Percentiles rank a stretch among this genome's conserved stretches.
Evolutionary conservation across 2,797 vertebrate species (phyloP).

Genomic region (Vespertilio murinus): DNA sequence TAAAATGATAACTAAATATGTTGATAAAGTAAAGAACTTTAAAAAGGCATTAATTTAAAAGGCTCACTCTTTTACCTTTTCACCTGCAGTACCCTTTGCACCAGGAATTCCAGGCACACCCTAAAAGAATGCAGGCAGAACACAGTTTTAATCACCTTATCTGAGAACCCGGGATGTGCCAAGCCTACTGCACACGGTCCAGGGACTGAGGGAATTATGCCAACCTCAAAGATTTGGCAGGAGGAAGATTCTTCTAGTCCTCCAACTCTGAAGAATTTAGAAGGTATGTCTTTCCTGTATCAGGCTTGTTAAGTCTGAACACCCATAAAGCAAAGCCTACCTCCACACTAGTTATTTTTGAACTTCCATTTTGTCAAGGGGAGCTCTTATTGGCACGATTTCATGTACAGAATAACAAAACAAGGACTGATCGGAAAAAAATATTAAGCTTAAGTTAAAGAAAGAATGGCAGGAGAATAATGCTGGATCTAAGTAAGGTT

Average conservation of each 20-base stretch:
- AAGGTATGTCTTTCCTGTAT: neutral
- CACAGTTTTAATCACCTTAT: neutral
- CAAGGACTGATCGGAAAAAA: neutral
- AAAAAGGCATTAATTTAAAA: neutral
- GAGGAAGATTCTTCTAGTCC: neutral
- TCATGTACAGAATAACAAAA: neutral
- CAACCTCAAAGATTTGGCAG: neutral
- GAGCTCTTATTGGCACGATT: neutral
- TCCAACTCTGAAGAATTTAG: neutral
- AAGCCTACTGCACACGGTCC: neutral
- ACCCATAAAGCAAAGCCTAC: neutral
- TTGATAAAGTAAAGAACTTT: slow-evolving; percentile 15
- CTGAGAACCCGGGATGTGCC: neutral
- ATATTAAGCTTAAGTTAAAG: neutral
- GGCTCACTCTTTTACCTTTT: slow-evolving; percentile 88
- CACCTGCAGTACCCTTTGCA: slow-evolving; percentile 90
- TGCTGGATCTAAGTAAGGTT: neutral
- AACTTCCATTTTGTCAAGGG: neutral
- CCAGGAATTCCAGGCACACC: slow-evolving; percentile 93
- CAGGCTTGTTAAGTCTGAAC: neutral
- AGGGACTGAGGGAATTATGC: too few species aligned
- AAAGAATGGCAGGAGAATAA: neutral
- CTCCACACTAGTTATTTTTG: neutral
- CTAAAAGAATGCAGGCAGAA: slow-evolving; percentile 81
- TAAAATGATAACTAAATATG: slow-evolving; percentile 35